Base-by-base conservation (phyloP, 2,113 vertebrate genomes). In the Rhinolophus sinicus region DNA sequence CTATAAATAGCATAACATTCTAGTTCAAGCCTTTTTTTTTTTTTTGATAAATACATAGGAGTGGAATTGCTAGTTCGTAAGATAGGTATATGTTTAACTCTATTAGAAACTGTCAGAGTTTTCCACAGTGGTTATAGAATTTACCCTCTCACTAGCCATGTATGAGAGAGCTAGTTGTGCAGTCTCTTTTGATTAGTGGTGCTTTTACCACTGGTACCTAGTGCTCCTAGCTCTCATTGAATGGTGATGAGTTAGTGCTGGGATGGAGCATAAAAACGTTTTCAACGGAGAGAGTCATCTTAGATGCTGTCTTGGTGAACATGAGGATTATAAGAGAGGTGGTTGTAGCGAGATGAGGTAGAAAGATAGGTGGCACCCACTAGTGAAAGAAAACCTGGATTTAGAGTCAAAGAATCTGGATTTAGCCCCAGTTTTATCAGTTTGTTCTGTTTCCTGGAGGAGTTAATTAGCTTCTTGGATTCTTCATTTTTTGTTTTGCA, bases 401-500 rank as follows among this genome's bases (percentile, higher is more conserved):
- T 87, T 85, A 52, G 35, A 81, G 69, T 44, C 82, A 86, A 19
- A 91, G 26, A 80, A 81, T 85, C 44, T 88, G 81, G 40, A 64
- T 15, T 83, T 65, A 77, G 38, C 7, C 16, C 24, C n/a, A 64
- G 13, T 22, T 94, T 33, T 90, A 8, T 35, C 28, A 26, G 28
- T 69, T 92, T 28, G 8, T 47, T 91, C n/a, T 92, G 88, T 44
- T 72, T 94, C 60, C 76, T 38, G 38, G 52, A 64, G 14, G 60
- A 80, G 35, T 80, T 83, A 90, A 90, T 88, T 50, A 58, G 13
- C 54, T 84, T 95, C 77, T 85, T 67, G 19, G 19, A 26, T 9
- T 28, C 38, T 93, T 35, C 58, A 16, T 33, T 93, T 92, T 65
- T n/a, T 82, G 18, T 64, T 96, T 95, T 81, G 47, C n/a, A 93